Conservation (phyloP, 1,140 invertebrate genomes). For the Drosophila yakuba region DNA sequence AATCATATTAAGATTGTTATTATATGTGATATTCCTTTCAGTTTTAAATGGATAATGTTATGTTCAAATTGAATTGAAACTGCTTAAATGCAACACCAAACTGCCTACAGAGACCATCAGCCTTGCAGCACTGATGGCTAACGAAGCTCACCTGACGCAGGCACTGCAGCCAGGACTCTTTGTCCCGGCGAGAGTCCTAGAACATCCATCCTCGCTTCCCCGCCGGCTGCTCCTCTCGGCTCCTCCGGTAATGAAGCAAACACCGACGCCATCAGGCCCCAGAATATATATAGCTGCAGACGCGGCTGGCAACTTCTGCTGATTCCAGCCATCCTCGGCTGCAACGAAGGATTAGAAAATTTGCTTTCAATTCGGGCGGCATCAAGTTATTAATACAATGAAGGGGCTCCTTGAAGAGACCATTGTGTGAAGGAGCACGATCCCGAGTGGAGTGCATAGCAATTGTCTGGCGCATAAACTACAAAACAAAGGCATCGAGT, state of each 20-base stretch:
- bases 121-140: slow-evolving; percentile 12
- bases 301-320: slow-evolving; percentile 4
- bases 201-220: slow-evolving; percentile 9
- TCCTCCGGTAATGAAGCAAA: slow-evolving; percentile 62
- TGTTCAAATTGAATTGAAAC: neutral
- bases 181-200: slow-evolving; percentile 43
- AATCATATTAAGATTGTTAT: no score
- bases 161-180: slow-evolving; percentile 40
- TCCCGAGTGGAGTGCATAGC: slow-evolving; percentile 16
- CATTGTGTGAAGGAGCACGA: slow-evolving; percentile 31
- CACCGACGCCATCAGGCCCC: slow-evolving; percentile 23
- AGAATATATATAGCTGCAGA: slow-evolving; percentile 24
- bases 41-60: neutral
- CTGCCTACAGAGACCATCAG: neutral
- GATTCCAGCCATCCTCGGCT: slow-evolving; percentile 22
- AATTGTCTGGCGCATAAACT: slow-evolving; percentile 50
- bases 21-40: neutral
- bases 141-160: slow-evolving; percentile 52
- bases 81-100: no score
- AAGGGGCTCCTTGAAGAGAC: slow-evolving; percentile 22
- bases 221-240: slow-evolving; percentile 10
- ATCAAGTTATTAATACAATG: slow-evolving; percentile 57
- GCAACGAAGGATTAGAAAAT: slow-evolving; percentile 41
- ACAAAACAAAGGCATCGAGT: slow-evolving; percentile 10
- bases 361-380: slow-evolving; percentile 31